phyloP scores from a whole-genome alignment of 2,113 vertebrate genomes.

The Phalacrocorax aristotelis region DNA sequence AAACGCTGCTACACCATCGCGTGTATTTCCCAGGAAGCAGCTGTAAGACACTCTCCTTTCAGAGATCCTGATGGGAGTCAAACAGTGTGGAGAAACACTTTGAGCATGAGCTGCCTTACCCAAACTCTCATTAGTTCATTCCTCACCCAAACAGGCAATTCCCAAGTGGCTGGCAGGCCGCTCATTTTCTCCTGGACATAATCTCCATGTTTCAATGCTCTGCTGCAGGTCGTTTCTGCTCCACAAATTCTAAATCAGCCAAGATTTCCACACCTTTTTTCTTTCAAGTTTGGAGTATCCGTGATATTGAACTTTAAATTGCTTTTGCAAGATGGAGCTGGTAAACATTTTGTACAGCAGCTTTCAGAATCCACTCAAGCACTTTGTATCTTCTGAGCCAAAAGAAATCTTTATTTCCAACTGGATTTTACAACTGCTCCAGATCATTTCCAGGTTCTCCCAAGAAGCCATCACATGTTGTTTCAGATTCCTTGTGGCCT shows the following conservation, averaged over 20 bases:
- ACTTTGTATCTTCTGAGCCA: neutral
- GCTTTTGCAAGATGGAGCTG: neutral
- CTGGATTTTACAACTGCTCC: neutral
- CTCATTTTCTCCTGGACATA: neutral
- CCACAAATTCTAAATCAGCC: neutral
- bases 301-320: neutral
- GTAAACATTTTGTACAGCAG: neutral
- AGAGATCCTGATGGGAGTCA: neutral
- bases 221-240: neutral
- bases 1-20: neutral
- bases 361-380: neutral
- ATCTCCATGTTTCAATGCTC: neutral
- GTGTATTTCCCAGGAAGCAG: neutral
- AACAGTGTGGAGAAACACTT: neutral
- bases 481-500: neutral
- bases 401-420: slow-evolving; percentile 5
- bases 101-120: neutral
- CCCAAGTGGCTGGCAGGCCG: neutral
- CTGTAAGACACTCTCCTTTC: neutral
- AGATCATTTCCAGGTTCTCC: neutral
- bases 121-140: neutral
- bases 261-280: neutral
- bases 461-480: neutral
- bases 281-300: neutral
- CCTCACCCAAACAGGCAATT: neutral